Evolutionary conservation across 2,797 vertebrate species (phyloP).

Genomic region (Capromys pilorides): DNA sequence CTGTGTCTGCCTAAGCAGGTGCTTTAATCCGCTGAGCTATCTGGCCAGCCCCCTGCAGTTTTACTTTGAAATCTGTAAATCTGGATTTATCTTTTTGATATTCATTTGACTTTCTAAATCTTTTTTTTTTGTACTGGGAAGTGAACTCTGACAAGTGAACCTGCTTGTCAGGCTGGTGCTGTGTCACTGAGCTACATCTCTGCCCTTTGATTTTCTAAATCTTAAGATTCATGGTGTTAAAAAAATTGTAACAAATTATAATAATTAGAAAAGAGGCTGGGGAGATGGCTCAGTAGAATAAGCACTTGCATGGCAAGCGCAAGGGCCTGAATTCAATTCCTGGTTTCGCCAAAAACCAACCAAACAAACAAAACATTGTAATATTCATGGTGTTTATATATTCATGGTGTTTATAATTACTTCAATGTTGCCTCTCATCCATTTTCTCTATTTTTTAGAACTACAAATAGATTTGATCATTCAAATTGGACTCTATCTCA

Average conservation of each 20-base stretch:
- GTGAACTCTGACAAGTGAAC: too few species aligned
- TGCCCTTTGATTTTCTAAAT: constrained; percentile 17
- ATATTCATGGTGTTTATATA: constrained; percentile 44
- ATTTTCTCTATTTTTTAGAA: constrained; percentile 49
- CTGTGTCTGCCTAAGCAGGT: too few species aligned
- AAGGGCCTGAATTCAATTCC: too few species aligned
- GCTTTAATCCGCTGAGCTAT: too few species aligned
- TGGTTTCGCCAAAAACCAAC: too few species aligned
- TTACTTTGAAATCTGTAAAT: not conserved
- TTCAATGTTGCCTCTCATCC: not conserved
- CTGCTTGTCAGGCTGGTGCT: not conserved
- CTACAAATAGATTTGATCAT: constrained; percentile 24
- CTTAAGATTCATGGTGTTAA: constrained; percentile 45
- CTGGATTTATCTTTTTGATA: constrained; percentile 31
- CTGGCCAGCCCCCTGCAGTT: too few species aligned
- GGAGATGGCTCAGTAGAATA: too few species aligned
- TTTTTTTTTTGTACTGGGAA: not conserved
- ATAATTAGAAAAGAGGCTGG: too few species aligned
- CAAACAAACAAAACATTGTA: not conserved
- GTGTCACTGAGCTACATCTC: not conserved
- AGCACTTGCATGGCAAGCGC: too few species aligned
- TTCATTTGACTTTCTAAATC: constrained; percentile 21
- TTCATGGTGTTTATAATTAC: constrained; percentile 3
- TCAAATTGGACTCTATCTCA: constrained; percentile 26
- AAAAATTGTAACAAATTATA: too few species aligned